Conservation (phyloP, 2,113 vertebrate genomes). For the Capreolus pygargus region DNA sequence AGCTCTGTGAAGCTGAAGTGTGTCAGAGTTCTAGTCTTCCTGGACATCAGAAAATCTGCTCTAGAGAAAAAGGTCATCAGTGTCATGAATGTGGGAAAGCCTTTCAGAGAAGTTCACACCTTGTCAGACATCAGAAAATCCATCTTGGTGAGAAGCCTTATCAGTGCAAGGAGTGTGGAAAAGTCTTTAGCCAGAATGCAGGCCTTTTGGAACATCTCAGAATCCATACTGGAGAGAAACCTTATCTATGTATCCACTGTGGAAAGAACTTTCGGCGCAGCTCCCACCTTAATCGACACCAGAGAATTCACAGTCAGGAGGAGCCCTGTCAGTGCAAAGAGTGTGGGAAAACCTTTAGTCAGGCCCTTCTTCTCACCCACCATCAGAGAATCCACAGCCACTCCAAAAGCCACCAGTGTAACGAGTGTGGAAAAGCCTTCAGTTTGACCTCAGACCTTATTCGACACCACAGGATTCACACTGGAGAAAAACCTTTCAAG, state of each 20-base stretch:
- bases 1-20: background rate
- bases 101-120: conserved; percentile 74
- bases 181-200: conserved; percentile 70
- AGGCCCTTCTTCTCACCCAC: conserved; percentile 68
- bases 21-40: background rate
- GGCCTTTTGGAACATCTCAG: conserved; percentile 69
- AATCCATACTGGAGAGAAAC: conserved; percentile 74
- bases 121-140: conserved; percentile 71
- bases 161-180: conserved; percentile 70
- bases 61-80: conserved; percentile 41
- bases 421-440: conserved; percentile 75
- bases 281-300: conserved; percentile 75
- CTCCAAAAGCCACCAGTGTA: conserved; percentile 66
- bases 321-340: conserved; percentile 68
- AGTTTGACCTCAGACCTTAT: conserved; percentile 70
- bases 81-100: conserved; percentile 63
- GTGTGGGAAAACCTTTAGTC: conserved; percentile 73
- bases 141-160: conserved; percentile 71
- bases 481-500: conserved; percentile 72
- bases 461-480: conserved; percentile 72
- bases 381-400: conserved; percentile 73
- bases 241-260: conserved; percentile 74
- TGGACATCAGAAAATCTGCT: background rate
- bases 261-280: conserved; percentile 74
- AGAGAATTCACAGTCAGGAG: conserved; percentile 74